Conservation (phyloP, 2,888 invertebrate species). For the Colletes collaris region DNA sequence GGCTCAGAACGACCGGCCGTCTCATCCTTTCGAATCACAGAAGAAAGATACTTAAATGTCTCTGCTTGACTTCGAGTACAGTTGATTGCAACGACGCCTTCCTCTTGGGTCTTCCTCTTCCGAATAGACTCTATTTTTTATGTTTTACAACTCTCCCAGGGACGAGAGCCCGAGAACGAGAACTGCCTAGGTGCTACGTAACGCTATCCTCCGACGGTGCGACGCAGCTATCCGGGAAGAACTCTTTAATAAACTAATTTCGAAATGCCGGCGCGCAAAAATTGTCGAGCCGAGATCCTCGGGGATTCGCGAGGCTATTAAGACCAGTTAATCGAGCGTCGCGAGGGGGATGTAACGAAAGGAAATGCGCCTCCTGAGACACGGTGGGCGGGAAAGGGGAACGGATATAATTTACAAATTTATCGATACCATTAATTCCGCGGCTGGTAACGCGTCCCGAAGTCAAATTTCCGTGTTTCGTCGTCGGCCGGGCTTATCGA, state of each 20-base stretch:
- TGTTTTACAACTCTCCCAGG: too few relatives aligned
- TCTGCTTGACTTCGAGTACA: too few relatives aligned
- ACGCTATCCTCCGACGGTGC: too few relatives aligned
- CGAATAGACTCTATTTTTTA: too few relatives aligned
- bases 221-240: neutral
- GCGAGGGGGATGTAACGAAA: slow-evolving; percentile 33
- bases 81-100: too few relatives aligned
- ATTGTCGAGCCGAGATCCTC: slow-evolving; percentile 23
- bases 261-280: neutral
- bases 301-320: slow-evolving; percentile 27
- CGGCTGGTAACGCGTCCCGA: slow-evolving; percentile 12
- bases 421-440: slow-evolving; percentile 51
- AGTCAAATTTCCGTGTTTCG: slow-evolving; percentile 52
- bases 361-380: slow-evolving; percentile 41
- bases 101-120: too few relatives aligned
- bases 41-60: too few relatives aligned
- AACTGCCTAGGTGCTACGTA: too few relatives aligned
- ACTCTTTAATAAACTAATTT: too few relatives aligned
- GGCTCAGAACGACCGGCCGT: too few relatives aligned
- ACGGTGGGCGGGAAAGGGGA: neutral
- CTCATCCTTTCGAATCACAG: too few relatives aligned
- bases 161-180: too few relatives aligned
- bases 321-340: slow-evolving; percentile 38
- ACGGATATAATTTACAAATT: slow-evolving; percentile 49
- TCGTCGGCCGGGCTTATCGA: slow-evolving; percentile 36